A percentile compares a stretch with the other conserved stretches of the same genome.
Conservation (phyloP, 2,113 vertebrate genomes). For the Orthonyx spaldingii region DNA sequence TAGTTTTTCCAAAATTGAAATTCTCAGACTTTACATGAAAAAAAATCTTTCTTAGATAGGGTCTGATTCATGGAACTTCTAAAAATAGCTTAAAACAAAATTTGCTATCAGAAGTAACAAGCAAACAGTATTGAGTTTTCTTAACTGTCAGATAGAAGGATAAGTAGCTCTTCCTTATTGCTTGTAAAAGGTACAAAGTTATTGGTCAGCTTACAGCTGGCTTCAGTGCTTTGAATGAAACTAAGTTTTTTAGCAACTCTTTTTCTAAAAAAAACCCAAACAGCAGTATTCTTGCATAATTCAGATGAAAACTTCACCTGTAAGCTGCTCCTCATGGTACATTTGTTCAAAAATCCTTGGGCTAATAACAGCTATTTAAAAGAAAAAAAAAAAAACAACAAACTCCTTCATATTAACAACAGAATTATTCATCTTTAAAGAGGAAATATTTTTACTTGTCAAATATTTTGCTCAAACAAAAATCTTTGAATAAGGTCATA, state of each 20-base stretch:
- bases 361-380: background rate
- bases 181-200: background rate
- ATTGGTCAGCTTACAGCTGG: background rate
- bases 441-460: background rate
- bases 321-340: background rate
- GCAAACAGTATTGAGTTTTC: background rate
- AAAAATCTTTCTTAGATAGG: background rate
- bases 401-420: background rate
- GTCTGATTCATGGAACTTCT: background rate
- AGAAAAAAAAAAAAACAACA: no score
- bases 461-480: background rate
- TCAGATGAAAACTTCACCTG: background rate
- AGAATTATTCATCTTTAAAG: background rate
- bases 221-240: background rate
- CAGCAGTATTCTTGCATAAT: fast-evolving
- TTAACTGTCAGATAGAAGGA: background rate
- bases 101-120: background rate
- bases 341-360: background rate
- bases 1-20: background rate
- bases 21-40: background rate
- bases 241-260: background rate
- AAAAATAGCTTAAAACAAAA: background rate
- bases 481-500: background rate
- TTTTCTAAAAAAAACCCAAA: no score
- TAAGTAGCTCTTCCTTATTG: background rate